Conservation (phyloP, 2,888 invertebrate genomes). For the Lampropteryx suffumata region DNA sequence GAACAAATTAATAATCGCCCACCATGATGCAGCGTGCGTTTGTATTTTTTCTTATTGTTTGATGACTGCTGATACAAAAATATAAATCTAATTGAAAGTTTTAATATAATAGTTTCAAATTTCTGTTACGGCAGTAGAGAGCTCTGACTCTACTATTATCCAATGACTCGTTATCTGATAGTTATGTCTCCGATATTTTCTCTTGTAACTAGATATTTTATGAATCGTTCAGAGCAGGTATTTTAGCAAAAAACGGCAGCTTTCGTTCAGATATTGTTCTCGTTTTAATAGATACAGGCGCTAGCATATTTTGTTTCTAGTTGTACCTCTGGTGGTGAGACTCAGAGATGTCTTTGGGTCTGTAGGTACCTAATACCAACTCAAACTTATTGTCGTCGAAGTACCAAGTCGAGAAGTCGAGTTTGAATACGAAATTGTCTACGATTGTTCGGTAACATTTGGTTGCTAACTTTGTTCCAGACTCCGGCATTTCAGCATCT, state of each 20-base stretch:
- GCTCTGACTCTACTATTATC: conserved; percentile 20
- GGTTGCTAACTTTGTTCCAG: neutral
- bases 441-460: too few species aligned
- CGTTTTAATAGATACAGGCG: conserved; percentile 32
- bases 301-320: too few species aligned
- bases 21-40: conserved; percentile 19
- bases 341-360: too few species aligned
- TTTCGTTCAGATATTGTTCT: conserved; percentile 42
- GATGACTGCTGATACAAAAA: conserved; percentile 1
- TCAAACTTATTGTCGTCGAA: too few species aligned
- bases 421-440: too few species aligned
- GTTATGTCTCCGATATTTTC: conserved; percentile 21
- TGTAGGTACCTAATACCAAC: too few species aligned
- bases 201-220: conserved; percentile 21
- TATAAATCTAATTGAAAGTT: conserved; percentile 14
- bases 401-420: too few species aligned
- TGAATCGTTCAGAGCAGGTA: conserved; percentile 11
- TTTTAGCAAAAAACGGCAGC: conserved; percentile 21
- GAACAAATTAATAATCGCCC: conserved; percentile 37
- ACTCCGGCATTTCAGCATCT: conserved; percentile 30
- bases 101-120: conserved; percentile 25
- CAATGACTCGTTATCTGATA: conserved; percentile 28
- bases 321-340: too few species aligned
- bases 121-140: conserved; percentile 14
- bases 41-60: conserved; percentile 17